Evolutionary conservation across 2,797 vertebrate species (phyloP), one percentile per base, ranked within the genome.

Genomic region (Mus minutoides): DNA sequence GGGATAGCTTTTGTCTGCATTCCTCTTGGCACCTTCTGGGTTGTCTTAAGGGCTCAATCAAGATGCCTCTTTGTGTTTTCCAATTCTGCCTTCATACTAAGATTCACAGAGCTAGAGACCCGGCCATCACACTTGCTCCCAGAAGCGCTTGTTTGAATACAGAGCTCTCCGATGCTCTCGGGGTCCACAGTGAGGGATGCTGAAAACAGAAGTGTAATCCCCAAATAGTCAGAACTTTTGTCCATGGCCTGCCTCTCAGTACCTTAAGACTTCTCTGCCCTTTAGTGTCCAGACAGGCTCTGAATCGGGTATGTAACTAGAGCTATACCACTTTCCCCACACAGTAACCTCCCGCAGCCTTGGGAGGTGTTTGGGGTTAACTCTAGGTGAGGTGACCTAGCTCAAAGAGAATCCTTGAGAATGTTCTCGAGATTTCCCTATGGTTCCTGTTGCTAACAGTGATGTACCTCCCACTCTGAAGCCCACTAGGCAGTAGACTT

Each of bases 1-100:
- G 56, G 86, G 84, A 88, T 4, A 2, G 62, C 71, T 88, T 95
- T 93, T 92, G 96, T 96, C 90, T 69, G 40, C 60, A 19, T 80
- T 43, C 67, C 40, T 83, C 78, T 40, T 49, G 64, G 40, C 31
- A 37, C 78, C 31, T 85, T 62, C 49, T 2, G 24, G 43, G 71
- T 21, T 6, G 1, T 24, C 37, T 11, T 29, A 0, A n/a, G 62
- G 37, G 22, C 75, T 87, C 69, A 83, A 83, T 92, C 54, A 31
- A 62, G 80, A 62, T 10, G 5, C 56, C 60, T 83, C 54, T 62
- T 82, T 34, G 3, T 24, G 19, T 58, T 96, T 94, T 89, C 43
- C 0, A 67, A 7, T 71, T 89, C 58, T 54, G 14, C 88, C 90
- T 95, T 91, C 14, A 69, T 79, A 90, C 40, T 79, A 86, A 94